Percentiles rank a stretch among this genome's conserved stretches.
phyloP scores from a whole-genome alignment of 2,888 invertebrate species.

The Tachina lurida region DNA sequence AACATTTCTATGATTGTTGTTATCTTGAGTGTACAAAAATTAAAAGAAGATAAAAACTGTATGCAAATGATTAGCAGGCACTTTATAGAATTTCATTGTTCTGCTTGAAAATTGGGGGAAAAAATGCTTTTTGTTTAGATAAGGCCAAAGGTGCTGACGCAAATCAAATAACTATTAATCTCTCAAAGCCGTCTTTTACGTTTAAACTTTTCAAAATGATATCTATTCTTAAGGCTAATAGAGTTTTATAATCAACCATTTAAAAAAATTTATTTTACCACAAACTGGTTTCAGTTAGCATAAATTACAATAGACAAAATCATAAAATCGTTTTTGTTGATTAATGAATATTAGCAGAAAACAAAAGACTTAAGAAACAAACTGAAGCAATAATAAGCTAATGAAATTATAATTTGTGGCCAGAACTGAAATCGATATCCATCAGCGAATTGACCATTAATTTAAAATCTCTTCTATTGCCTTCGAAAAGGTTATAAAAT shows the following conservation, averaged over 20 bases:
- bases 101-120: too few relatives aligned
- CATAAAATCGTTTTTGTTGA: not conserved
- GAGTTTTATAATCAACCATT: too few relatives aligned
- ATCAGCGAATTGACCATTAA: not conserved
- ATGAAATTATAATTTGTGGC: conserved; percentile 25
- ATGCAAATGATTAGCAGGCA: not conserved
- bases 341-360: not conserved
- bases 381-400: not conserved
- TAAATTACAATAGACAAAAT: conserved; percentile 5
- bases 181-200: too few relatives aligned
- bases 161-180: too few relatives aligned
- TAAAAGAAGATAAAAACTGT: not conserved
- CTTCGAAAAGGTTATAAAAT: not conserved
- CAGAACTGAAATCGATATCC: not conserved
- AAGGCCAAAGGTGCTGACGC: too few relatives aligned
- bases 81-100: too few relatives aligned
- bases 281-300: not conserved
- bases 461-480: not conserved
- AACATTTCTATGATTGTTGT: not conserved
- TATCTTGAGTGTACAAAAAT: not conserved
- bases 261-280: not conserved
- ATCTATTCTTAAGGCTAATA: too few relatives aligned
- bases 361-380: conserved; percentile 45
- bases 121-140: too few relatives aligned
- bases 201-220: too few relatives aligned